Evolutionary conservation across 2,113 vertebrate species (phyloP).

Genomic region (Mirounga angustirostris): DNA sequence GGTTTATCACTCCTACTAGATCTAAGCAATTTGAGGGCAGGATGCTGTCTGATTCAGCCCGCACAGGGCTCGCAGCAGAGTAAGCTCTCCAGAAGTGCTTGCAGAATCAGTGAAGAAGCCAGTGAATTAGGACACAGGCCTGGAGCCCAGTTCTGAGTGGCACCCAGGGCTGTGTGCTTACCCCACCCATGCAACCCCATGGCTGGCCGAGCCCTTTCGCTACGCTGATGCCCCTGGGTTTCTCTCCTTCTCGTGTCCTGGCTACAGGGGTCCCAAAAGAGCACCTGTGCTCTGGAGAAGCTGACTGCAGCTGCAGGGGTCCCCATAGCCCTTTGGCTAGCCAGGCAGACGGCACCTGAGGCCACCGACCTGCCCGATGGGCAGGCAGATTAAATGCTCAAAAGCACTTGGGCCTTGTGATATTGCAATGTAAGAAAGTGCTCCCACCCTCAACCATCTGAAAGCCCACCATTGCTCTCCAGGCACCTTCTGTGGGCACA

Average conservation of each 20-base stretch:
- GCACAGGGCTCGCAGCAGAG: neutral
- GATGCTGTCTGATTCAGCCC: neutral
- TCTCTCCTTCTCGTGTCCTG: neutral
- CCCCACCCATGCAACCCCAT: neutral
- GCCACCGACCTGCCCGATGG: neutral
- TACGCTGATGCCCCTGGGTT: neutral
- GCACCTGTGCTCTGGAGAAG: neutral
- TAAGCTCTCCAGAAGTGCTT: neutral
- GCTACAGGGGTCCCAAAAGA: neutral
- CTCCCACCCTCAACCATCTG: rapidly evolving
- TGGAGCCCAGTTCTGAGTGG: neutral
- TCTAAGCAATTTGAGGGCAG: neutral
- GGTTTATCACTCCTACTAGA: neutral
- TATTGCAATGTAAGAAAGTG: neutral
- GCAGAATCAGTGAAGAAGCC: neutral
- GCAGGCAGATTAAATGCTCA: neutral
- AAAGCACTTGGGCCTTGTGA: neutral
- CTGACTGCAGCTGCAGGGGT: neutral
- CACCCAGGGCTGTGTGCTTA: neutral
- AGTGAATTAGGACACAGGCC: neutral
- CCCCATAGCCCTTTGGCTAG: neutral
- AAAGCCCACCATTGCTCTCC: neutral
- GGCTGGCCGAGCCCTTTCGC: neutral
- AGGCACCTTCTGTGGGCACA: neutral
- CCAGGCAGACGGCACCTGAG: neutral